Conservation (phyloP, 2,888 invertebrate genomes). For the Helobdella robusta region DNA sequence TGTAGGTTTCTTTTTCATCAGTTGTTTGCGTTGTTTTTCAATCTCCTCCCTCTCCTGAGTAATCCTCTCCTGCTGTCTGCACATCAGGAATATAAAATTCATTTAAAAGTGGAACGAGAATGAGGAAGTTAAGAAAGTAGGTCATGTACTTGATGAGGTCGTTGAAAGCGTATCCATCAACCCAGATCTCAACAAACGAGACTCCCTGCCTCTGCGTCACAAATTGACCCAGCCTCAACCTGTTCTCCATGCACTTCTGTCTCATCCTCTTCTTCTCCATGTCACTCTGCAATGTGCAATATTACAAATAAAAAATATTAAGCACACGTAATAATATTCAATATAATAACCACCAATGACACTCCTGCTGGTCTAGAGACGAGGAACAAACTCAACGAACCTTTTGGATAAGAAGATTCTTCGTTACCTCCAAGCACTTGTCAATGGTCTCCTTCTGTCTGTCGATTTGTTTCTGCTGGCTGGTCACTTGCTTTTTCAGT, state of each 20-base stretch:
- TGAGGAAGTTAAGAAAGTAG: not conserved
- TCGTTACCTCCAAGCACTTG: constrained; percentile 86
- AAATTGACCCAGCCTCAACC: constrained; percentile 93
- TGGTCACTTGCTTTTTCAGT: constrained; percentile 80
- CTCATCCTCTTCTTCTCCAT: constrained; percentile 79
- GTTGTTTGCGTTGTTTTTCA: constrained; percentile 83
- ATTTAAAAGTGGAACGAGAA: not conserved
- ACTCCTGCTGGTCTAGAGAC: not conserved
- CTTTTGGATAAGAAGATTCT: constrained; percentile 90
- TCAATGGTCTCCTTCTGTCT: constrained; percentile 66
- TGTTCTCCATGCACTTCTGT: constrained; percentile 96
- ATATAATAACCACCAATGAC: not conserved
- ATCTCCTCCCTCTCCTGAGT: constrained; percentile 92
- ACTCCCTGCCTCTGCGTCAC: constrained; percentile 97
- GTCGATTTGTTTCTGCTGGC: constrained; percentile 70
- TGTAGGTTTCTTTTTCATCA: constrained; percentile 78
- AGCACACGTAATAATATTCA: not conserved
- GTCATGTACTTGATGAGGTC: constrained; percentile 72
- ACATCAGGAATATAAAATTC: constrained; percentile 25
- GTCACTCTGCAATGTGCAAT: constrained; percentile 37
- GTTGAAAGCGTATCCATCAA: constrained; percentile 95
- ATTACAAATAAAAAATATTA: not conserved
- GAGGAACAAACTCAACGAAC: constrained; percentile 15
- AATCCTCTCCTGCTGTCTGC: constrained; percentile 89
- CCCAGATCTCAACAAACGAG: constrained; percentile 99